These are phyloP conservation scores for Loxodonta africana DNA, from an alignment of 2,113 vertebrate genomes.

Conservation along the genomic window DNA sequence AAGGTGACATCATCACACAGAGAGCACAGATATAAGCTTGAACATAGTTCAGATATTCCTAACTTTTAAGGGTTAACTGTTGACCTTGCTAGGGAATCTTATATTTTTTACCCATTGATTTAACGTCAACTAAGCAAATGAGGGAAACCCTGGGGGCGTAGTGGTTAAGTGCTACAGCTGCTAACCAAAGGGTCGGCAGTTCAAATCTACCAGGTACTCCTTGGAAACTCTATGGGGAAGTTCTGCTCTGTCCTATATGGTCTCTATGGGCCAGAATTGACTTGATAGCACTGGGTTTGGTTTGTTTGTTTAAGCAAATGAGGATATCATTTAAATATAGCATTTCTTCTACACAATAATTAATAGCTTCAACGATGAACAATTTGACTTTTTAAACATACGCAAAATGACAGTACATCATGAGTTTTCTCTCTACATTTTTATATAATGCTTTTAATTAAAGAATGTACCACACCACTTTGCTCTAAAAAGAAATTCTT, in stretches of 20 bases:
- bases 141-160: neutral
- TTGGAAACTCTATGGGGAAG: too few species aligned
- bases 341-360: conserved; percentile 70
- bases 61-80: neutral
- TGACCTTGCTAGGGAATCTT: neutral
- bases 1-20: neutral
- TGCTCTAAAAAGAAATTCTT: neutral
- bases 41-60: neutral
- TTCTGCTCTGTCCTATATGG: too few species aligned
- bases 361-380: conserved; percentile 76
- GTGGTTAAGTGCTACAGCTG: too few species aligned
- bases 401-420: conserved; percentile 73
- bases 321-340: conserved; percentile 50
- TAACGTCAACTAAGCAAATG: neutral
- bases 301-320: neutral
- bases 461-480: neutral
- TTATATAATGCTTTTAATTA: neutral
- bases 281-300: too few species aligned
- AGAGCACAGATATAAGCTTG: neutral
- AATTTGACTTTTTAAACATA: conserved; percentile 77
- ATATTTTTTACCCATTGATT: neutral
- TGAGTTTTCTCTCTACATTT: conserved; percentile 63
- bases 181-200: too few species aligned
- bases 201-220: too few species aligned
- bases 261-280: too few species aligned